phyloP scores from a whole-genome alignment of 2,888 invertebrate genomes.

The Drosophila neotestacea region DNA sequence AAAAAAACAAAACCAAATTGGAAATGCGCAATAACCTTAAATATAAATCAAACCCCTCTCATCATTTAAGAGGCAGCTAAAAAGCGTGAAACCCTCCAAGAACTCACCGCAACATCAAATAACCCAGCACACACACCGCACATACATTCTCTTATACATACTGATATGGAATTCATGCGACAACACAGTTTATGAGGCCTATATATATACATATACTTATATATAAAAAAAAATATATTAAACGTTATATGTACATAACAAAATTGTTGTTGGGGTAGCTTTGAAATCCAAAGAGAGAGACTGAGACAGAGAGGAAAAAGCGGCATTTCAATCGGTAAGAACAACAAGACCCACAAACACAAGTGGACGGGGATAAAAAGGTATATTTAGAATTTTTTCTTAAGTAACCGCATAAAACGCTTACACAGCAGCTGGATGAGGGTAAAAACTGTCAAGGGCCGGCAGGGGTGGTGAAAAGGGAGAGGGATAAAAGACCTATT shows the following conservation, averaged over 20 bases:
- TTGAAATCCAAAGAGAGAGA: constrained; percentile 46
- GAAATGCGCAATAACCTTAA: constrained; percentile 62
- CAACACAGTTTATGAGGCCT: constrained; percentile 41
- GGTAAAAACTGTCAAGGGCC: constrained; percentile 9
- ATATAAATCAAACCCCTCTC: constrained; percentile 49
- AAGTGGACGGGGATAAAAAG: constrained; percentile 23
- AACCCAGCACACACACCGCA: constrained; percentile 24
- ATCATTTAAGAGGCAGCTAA: constrained; percentile 25
- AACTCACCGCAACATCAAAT: constrained; percentile 57
- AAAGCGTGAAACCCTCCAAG: constrained; percentile 54
- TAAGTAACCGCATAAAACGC: constrained; percentile 60
- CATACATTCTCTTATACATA: constrained; percentile 16
- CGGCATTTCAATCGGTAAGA: constrained; percentile 39
- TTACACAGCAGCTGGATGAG: constrained; percentile 41
- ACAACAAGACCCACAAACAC: constrained; percentile 18
- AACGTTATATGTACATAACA: constrained; percentile 55
- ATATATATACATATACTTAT: constrained; percentile 4
- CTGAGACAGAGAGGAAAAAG: constrained; percentile 19
- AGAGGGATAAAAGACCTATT: constrained; percentile 24
- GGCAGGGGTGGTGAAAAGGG: not conserved
- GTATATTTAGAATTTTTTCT: constrained; percentile 65
- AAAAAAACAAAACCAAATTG: constrained; percentile 8
- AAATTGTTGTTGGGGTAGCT: constrained; percentile 67
- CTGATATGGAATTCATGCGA: constrained; percentile 41
- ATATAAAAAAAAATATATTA: constrained; percentile 32